A percentile compares a stretch with the other conserved stretches of the same genome.
These are phyloP conservation scores for Isurus oxyrinchus DNA, from an alignment of 2,113 vertebrate genomes.

Conservation along the genomic window DNA sequence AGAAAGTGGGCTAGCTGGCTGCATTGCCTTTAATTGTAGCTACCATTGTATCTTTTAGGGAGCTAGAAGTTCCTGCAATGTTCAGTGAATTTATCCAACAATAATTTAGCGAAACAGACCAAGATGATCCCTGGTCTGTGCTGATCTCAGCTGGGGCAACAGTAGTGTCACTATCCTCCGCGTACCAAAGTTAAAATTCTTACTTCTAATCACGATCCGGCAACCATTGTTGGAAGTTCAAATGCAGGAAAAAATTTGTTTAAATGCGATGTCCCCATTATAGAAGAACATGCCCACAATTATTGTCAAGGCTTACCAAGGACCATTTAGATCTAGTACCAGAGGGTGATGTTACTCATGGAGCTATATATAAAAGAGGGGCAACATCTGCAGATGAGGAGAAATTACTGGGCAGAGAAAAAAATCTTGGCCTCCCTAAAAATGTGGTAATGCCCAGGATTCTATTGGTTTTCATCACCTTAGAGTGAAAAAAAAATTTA, in stretches of 20 bases:
- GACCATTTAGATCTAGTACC: too few relatives aligned
- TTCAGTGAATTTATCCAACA: neutral
- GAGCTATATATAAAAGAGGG: neutral
- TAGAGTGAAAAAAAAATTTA: neutral
- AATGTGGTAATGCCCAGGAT: neutral
- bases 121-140: neutral
- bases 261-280: neutral
- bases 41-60: neutral
- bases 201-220: neutral
- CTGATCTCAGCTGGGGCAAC: neutral
- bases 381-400: neutral
- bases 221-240: neutral
- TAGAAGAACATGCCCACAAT: neutral
- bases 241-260: neutral
- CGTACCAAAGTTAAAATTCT: neutral
- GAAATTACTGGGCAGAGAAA: neutral
- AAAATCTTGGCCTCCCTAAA: neutral
- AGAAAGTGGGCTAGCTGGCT: neutral
- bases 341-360: too few relatives aligned
- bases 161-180: neutral
- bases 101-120: neutral
- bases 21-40: neutral
- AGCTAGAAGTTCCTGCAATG: neutral
- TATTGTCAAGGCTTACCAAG: neutral
- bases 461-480: neutral